A percentile compares a stretch with the other conserved stretches of the same genome.
phyloP scores from a whole-genome alignment of 2,888 invertebrate genomes.

The Pharmacophagus antenor region DNA sequence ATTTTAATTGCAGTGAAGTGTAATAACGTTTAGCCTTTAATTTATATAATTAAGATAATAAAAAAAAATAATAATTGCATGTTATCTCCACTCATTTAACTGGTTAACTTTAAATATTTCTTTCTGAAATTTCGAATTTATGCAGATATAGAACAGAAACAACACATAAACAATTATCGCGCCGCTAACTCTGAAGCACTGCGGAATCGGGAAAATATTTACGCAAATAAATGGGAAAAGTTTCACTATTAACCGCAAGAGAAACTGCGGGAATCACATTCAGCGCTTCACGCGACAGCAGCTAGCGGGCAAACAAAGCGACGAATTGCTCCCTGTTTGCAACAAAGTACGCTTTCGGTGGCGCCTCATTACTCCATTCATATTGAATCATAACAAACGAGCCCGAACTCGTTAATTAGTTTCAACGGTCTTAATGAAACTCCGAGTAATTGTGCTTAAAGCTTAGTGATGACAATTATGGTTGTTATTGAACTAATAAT shows the following conservation, averaged over 20 bases:
- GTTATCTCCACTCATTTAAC: too few species aligned
- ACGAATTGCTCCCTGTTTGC: slow-evolving; percentile 23
- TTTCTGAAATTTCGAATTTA: neutral
- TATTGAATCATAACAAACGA: slow-evolving; percentile 15
- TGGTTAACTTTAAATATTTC: neutral
- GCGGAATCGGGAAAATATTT: slow-evolving; percentile 24
- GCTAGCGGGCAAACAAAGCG: slow-evolving; percentile 12
- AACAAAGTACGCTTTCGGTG: slow-evolving; percentile 15
- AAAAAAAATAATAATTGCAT: too few species aligned
- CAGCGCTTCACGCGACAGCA: slow-evolving; percentile 16
- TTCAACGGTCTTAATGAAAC: slow-evolving; percentile 16
- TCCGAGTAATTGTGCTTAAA: slow-evolving; percentile 7
- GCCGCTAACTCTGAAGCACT: slow-evolving; percentile 2
- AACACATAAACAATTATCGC: neutral
- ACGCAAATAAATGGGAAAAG: slow-evolving; percentile 27
- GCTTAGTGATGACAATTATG: slow-evolving; percentile 10
- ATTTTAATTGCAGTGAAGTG: too few species aligned
- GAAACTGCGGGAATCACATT: slow-evolving; percentile 22
- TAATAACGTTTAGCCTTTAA: too few species aligned
- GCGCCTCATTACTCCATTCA: slow-evolving; percentile 24
- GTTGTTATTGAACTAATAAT: neutral
- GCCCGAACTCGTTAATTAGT: slow-evolving; percentile 18
- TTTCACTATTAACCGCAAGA: slow-evolving; percentile 25
- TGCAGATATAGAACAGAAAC: neutral
- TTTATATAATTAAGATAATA: too few species aligned